Conservation (phyloP, 2,797 vertebrate species). For the Holocentrus rufus region DNA sequence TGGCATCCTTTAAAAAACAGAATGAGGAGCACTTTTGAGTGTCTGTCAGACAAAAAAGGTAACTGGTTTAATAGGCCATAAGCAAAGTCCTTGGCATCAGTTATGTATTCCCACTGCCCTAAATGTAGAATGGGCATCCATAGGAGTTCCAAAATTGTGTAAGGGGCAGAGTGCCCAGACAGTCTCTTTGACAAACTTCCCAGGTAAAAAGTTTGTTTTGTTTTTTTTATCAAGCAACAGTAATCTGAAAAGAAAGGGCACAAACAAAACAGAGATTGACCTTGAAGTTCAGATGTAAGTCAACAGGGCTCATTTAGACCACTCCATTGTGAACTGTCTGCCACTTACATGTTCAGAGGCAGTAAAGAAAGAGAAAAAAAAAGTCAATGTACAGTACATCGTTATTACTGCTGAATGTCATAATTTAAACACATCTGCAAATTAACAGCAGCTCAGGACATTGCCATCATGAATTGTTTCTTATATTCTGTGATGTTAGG, state of each 20-base stretch:
- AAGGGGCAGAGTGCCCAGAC: slow-evolving; percentile 53
- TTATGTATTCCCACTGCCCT: slow-evolving; percentile 56
- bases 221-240: slow-evolving; percentile 53
- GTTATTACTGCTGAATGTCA: slow-evolving; percentile 42
- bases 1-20: slow-evolving; percentile 55
- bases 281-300: slow-evolving; percentile 44
- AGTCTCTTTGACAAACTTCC: slow-evolving; percentile 54
- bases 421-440: slow-evolving; percentile 56
- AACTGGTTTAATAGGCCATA: slow-evolving; percentile 63
- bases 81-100: slow-evolving; percentile 72
- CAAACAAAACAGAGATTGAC: slow-evolving; percentile 28
- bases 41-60: slow-evolving; percentile 64
- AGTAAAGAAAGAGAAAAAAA: slow-evolving; percentile 58
- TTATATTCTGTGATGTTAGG: slow-evolving; percentile 42
- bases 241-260: slow-evolving; percentile 54
- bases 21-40: slow-evolving; percentile 59
- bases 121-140: slow-evolving; percentile 29
- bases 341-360: slow-evolving; percentile 9
- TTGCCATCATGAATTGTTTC: slow-evolving; percentile 42
- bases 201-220: slow-evolving; percentile 46
- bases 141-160: slow-evolving; percentile 47
- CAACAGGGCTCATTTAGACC: slow-evolving; percentile 18
- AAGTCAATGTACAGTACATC: slow-evolving; percentile 61
- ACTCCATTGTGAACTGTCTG: slow-evolving; percentile 25
- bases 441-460: slow-evolving; percentile 63